Base-by-base conservation (phyloP, 2,888 invertebrate genomes). In the Noctua fimbriata region DNA sequence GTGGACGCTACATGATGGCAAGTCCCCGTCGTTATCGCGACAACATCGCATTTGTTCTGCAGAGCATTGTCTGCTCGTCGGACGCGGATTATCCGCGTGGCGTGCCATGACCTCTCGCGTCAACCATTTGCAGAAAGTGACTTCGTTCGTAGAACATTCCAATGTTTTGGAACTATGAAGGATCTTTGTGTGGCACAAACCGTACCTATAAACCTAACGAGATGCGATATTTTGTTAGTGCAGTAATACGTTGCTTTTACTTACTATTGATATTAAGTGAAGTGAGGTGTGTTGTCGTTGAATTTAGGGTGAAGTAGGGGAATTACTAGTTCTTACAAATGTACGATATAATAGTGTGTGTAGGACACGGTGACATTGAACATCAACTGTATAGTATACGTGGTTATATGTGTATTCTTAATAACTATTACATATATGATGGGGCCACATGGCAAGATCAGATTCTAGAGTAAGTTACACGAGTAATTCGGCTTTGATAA, bases 401-500 rank as follows among this genome's bases (percentile, higher is more conserved):
- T 89, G 90, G 90, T 88, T 79, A 79, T 85, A 87, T 88, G 87
- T 90, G 91, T 90, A 90, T 90, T 89, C 89, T 87, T 92, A 91
- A 90, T 85, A 89, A 88, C 89, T 92, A 93, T 91, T 90, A 93
- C 73, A 70, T 78, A 63, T 82, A 87, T 90, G 85, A 91, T 78
- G 81, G 87, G 89, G 90, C 91, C 92, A 91, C 87, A 89, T 87
- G 91, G 91, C 90, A 89, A 89, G 89, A 90, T 91, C 89, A 90
- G 88, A 88, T 89, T 89, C 90, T 92, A 92, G 88, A 83, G 76
- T 81, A 24, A 91, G 86, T 91, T 90, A 93, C 82, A 91, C 91
- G 89, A 92, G 89, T 94, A 94, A 95, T 95, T 94, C 95, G 95
- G 94, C 90, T 93, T 91, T 78, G 89, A 89, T 92, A 90, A 91